Base-by-base conservation (phyloP, 2,888 invertebrate species). In the Caenorhabditis becei region DNA sequence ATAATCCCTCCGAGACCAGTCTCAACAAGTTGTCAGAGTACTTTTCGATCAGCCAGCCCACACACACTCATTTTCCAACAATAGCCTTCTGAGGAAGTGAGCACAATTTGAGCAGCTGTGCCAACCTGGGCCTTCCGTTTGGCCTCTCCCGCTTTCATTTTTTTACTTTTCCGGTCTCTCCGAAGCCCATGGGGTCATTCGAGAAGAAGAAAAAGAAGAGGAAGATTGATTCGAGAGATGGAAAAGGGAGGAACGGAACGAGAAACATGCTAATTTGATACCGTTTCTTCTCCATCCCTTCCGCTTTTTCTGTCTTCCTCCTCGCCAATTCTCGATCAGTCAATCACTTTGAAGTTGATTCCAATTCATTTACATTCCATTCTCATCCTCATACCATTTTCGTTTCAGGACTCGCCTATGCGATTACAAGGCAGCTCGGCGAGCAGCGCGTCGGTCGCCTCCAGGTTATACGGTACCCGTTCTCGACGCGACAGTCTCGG, bases 371-470 rank as follows among this genome's bases (percentile, higher is more conserved):
- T 62, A 54, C 54, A 62, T 24, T 28, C 5, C 44, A 11, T n/a
- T 37, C 24, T 24, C 32, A 65, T 49, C 32, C 14, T 28, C 24
- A 8, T 32, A 37, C 20, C 20, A 20, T 35, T 11, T 44, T n/a
- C 35, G 26, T 83, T 86, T 3, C 83, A 87, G 86, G 86, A 87
- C 71, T 87, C 85, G 66, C 85, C 86, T 70, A 87, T 87, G 87
- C 81, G 87, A 63, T 77, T 87, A 81, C 83, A 86, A 80, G 87
- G 87, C 75, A 77, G 79, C 56, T 83, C 86, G 65, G 82, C 90
- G 56, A 86, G 86, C 53, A 85, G 86, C 37, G 87, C 89, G 44
- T 87, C 89, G 56, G 90, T 90, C 59, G 90, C 90, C 23, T 89
- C 89, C 26, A 87, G 90, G 20, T 83, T 90, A 28, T 90, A 90